phyloP scores from a whole-genome alignment of 2,113 vertebrate genomes.

The Colaptes auratus region DNA sequence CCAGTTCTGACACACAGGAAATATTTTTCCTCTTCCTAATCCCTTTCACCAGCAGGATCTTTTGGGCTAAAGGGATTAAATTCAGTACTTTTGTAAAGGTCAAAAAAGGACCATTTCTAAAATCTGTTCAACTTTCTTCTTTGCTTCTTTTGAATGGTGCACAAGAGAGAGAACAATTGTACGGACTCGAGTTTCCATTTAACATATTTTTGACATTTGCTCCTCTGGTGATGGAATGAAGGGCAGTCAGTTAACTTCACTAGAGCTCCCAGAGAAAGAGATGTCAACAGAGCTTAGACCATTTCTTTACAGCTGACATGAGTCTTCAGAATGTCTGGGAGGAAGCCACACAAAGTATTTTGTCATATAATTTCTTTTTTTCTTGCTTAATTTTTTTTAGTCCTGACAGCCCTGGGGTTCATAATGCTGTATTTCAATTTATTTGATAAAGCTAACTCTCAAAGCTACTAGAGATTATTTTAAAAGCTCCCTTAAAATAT shows the following conservation, averaged over 20 bases:
- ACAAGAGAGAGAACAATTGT: slow-evolving; percentile 9
- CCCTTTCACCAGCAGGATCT: slow-evolving; percentile 16
- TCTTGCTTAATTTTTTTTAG: background rate
- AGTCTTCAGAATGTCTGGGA: background rate
- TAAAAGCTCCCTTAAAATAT: slow-evolving; percentile 28
- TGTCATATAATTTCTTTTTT: background rate
- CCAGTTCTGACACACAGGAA: background rate
- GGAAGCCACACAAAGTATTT: background rate
- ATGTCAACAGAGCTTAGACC: background rate
- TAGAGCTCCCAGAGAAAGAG: background rate
- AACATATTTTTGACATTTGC: slow-evolving; percentile 43
- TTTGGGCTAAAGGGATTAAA: slow-evolving; percentile 36
- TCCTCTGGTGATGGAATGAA: background rate
- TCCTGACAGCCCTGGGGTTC: background rate
- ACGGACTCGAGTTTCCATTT: slow-evolving; percentile 20
- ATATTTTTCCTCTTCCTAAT: background rate
- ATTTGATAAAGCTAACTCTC: slow-evolving; percentile 17
- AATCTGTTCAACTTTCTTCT: slow-evolving; percentile 24
- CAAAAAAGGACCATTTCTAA: slow-evolving; percentile 13
- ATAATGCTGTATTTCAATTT: background rate
- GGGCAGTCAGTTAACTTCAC: slow-evolving; percentile 28
- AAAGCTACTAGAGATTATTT: slow-evolving; percentile 29
- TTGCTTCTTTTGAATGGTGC: background rate
- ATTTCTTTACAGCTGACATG: background rate
- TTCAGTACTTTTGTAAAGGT: slow-evolving; percentile 40